phyloP scores from a whole-genome alignment of 1,140 invertebrate species.

The Drosophila athabasca region DNA sequence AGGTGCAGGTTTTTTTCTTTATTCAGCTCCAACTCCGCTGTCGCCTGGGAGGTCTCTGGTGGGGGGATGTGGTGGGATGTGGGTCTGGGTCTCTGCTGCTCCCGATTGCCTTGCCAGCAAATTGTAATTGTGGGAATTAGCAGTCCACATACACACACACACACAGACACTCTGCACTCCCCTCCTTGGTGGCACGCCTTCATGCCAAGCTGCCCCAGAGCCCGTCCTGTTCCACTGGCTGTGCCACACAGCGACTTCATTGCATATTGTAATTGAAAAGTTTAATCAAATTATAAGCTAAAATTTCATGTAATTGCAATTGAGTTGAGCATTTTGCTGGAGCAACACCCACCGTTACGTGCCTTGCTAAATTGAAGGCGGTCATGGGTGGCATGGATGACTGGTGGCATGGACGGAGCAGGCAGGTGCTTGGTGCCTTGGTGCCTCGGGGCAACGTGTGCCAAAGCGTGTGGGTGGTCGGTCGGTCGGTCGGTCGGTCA shows the following conservation, averaged over 20 bases:
- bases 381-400: not conserved
- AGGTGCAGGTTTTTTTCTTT: constrained; percentile 34
- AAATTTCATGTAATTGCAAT: constrained; percentile 76
- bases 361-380: constrained; percentile 31
- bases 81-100: constrained; percentile 25
- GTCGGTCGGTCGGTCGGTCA: constrained; percentile 70
- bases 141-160: constrained; percentile 35
- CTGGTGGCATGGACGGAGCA: not conserved
- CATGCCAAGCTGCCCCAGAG: constrained; percentile 1
- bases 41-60: constrained; percentile 42
- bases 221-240: constrained; percentile 1
- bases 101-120: constrained; percentile 78
- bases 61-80: no score
- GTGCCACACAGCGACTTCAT: constrained; percentile 60
- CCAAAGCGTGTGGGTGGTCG: constrained; percentile 50
- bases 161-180: constrained; percentile 7
- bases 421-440: not conserved
- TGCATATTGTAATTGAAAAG: constrained; percentile 81
- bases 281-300: constrained; percentile 80
- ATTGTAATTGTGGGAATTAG: constrained; percentile 81
- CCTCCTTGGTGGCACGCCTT: constrained; percentile 31
- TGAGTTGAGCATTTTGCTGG: constrained; percentile 55
- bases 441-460: constrained; percentile 22
- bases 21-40: not conserved
- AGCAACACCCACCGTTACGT: constrained; percentile 57